A percentile compares a stretch with the other conserved stretches of the same genome.
Conservation (phyloP, 2,797 vertebrate genomes). For the Hipposideros larvatus region DNA sequence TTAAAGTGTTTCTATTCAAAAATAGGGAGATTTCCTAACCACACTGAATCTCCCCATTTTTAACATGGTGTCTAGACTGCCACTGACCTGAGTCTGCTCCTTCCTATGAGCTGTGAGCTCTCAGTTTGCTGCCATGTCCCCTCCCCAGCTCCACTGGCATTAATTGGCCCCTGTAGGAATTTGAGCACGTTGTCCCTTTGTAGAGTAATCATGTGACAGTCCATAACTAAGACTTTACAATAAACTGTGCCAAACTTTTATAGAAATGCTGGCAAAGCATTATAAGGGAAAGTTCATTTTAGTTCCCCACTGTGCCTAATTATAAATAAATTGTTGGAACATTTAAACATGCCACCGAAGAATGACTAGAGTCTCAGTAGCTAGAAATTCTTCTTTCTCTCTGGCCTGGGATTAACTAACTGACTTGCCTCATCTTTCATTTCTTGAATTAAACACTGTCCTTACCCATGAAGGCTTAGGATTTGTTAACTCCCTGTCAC, state of each 20-base stretch:
- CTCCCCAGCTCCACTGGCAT: not conserved
- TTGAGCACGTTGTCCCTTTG: not conserved
- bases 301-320: constrained; percentile 77
- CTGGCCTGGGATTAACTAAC: constrained; percentile 61
- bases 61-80: not conserved
- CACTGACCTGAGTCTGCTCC: not conserved
- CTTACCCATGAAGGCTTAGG: constrained; percentile 23
- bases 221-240: constrained; percentile 20
- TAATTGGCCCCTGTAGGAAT: not conserved
- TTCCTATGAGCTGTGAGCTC: not conserved
- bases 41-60: not conserved
- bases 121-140: accelerated
- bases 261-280: constrained; percentile 67
- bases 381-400: constrained; percentile 49
- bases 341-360: constrained; percentile 72
- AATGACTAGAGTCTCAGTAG: constrained; percentile 69
- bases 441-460: constrained; percentile 68
- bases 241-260: constrained; percentile 42
- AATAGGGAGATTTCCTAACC: not conserved
- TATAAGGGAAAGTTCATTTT: constrained; percentile 72
- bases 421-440: constrained; percentile 71
- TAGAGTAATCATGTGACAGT: not conserved
- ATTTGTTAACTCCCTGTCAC: constrained; percentile 51
- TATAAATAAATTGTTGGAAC: constrained; percentile 79
- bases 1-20: not conserved